Conservation (phyloP, 2,888 invertebrate species). For the Opisthograptis luteolata region DNA sequence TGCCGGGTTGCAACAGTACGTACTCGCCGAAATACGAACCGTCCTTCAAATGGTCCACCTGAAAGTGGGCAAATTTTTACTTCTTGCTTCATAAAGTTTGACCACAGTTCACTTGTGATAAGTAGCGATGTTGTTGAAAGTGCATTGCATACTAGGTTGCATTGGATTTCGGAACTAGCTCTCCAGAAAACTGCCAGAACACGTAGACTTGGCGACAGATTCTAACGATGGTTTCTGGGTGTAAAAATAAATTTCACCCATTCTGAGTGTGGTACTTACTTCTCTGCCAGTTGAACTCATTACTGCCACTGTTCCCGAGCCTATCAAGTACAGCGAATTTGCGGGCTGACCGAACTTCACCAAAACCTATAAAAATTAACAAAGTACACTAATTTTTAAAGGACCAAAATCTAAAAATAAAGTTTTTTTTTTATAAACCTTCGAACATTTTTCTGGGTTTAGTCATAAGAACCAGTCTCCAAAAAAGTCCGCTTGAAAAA, state of each 20-base stretch:
- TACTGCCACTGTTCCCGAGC: conserved; percentile 85
- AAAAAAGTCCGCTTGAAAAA: not conserved
- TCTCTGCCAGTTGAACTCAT: conserved; percentile 83
- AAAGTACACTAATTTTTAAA: not conserved
- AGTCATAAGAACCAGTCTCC: too few relatives aligned
- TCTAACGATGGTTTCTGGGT: too few relatives aligned
- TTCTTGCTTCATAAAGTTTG: too few relatives aligned
- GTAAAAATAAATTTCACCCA: conserved; percentile 22
- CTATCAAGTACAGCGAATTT: conserved; percentile 84
- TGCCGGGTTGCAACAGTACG: conserved; percentile 76
- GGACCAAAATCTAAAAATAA: too few relatives aligned
- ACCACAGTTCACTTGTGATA: too few relatives aligned
- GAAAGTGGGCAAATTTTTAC: conserved; percentile 9
- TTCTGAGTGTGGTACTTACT: conserved; percentile 42
- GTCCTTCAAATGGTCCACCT: conserved; percentile 81
- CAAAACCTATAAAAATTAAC: conserved; percentile 69
- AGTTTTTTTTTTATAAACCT: too few relatives aligned
- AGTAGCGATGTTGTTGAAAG: too few relatives aligned
- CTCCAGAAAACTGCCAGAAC: too few relatives aligned
- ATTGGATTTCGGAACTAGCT: too few relatives aligned
- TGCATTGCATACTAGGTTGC: too few relatives aligned
- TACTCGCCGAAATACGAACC: conserved; percentile 86
- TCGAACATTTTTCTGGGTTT: too few relatives aligned
- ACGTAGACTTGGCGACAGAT: too few relatives aligned
- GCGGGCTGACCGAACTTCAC: conserved; percentile 79